Percentiles rank a stretch among this genome's conserved stretches.
Conservation (phyloP, 2,113 vertebrate genomes). For the Lanius collurio region DNA sequence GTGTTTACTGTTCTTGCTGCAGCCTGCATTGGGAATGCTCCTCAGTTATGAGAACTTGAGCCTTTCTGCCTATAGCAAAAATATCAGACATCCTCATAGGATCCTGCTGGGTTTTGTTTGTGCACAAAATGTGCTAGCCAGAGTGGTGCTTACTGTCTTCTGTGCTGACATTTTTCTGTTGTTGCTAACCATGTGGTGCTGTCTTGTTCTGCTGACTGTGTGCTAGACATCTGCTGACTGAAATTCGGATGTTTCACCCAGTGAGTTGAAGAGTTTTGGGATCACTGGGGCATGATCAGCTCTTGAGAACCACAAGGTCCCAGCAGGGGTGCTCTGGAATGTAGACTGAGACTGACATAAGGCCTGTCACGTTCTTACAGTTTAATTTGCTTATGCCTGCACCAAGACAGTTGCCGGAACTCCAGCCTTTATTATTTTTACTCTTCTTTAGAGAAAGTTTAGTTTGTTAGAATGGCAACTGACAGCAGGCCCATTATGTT, state of each 20-base stretch:
- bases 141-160: neutral
- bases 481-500: neutral
- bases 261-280: slow-evolving; percentile 12
- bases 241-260: neutral
- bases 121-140: neutral
- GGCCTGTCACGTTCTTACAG: neutral
- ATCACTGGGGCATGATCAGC: slow-evolving; percentile 49
- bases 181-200: neutral
- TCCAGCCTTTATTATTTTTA: neutral
- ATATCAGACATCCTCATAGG: neutral
- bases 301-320: slow-evolving; percentile 31
- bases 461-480: neutral
- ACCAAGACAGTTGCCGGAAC: neutral
- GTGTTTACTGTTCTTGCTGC: neutral
- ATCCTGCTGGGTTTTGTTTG: neutral
- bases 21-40: neutral
- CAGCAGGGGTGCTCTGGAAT: neutral
- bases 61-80: neutral
- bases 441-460: neutral
- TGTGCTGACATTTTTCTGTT: neutral
- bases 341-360: neutral
- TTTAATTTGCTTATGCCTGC: neutral
- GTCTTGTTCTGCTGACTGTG: slow-evolving; percentile 4
- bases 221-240: slow-evolving; percentile 55
- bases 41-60: neutral